These are phyloP conservation scores for Gephyroberyx darwinii DNA, from an alignment of 2,797 vertebrate genomes.

Conservation along the genomic window DNA sequence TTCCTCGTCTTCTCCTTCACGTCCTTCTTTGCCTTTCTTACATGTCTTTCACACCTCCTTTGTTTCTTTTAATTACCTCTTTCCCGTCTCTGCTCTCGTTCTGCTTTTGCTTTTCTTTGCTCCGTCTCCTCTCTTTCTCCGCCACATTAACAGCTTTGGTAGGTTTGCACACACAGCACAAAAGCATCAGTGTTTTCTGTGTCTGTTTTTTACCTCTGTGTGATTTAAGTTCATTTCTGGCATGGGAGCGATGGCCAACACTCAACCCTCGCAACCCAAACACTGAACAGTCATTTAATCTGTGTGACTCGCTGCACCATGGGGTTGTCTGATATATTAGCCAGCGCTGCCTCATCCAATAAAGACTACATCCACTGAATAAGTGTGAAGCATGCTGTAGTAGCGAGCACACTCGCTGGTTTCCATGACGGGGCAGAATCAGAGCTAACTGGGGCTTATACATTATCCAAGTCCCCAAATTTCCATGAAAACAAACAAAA, in stretches of 20 bases:
- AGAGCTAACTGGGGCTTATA: slow-evolving; percentile 34
- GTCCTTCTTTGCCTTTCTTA: slow-evolving; percentile 31
- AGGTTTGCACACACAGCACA: slow-evolving; percentile 63
- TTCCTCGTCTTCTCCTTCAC: slow-evolving; percentile 22
- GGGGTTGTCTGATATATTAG: slow-evolving; percentile 71
- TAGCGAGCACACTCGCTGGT: slow-evolving; percentile 30
- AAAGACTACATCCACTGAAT: slow-evolving; percentile 45
- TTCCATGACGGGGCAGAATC: slow-evolving; percentile 41
- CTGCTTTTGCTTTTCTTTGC: slow-evolving; percentile 37
- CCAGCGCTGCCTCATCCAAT: slow-evolving; percentile 61
- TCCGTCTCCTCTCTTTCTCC: slow-evolving; percentile 57
- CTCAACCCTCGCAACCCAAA: slow-evolving; percentile 71
- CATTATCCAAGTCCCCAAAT: slow-evolving; percentile 44
- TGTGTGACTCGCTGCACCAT: slow-evolving; percentile 62
- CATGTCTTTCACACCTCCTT: slow-evolving; percentile 59
- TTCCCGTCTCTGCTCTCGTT: slow-evolving; percentile 34
- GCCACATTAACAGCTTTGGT: slow-evolving; percentile 32
- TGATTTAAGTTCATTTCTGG: slow-evolving; percentile 71
- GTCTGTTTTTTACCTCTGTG: slow-evolving; percentile 62
- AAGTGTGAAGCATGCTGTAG: slow-evolving; percentile 43
- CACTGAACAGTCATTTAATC: slow-evolving; percentile 74
- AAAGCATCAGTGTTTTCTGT: slow-evolving; percentile 73
- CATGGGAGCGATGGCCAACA: slow-evolving; percentile 62
- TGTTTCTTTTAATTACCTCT: slow-evolving; percentile 51
- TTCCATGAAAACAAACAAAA: slow-evolving; percentile 28